phyloP scores from a whole-genome alignment of 2,888 invertebrate genomes.

The Argyresthia goedartella region DNA sequence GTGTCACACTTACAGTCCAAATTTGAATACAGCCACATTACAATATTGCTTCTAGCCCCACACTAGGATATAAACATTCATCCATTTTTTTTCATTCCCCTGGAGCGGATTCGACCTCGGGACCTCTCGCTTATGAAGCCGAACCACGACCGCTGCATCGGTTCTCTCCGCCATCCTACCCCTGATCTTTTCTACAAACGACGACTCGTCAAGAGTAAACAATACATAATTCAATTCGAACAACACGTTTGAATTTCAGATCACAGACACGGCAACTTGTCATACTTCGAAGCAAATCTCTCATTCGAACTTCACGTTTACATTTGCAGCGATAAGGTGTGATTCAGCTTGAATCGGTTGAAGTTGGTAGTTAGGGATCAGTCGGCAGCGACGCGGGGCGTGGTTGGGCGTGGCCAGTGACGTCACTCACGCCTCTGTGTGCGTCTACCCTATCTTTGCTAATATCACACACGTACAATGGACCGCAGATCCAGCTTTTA shows the following conservation, averaged over 20 bases:
- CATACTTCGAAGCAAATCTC: neutral
- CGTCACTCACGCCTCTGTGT: conserved; percentile 1
- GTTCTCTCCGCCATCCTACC: too few relatives aligned
- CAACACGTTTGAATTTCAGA: neutral
- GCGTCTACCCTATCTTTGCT: neutral
- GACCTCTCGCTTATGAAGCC: too few relatives aligned
- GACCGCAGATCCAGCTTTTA: too few relatives aligned
- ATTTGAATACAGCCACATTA: too few relatives aligned
- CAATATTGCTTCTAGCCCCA: too few relatives aligned
- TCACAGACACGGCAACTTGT: neutral
- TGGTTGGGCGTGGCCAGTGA: conserved; percentile 8
- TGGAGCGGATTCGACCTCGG: too few relatives aligned
- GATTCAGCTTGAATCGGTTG: neutral
- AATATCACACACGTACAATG: too few relatives aligned
- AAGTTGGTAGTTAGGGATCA: neutral
- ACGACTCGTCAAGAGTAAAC: neutral
- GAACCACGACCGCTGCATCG: too few relatives aligned
- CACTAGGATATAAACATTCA: too few relatives aligned
- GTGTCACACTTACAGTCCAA: too few relatives aligned
- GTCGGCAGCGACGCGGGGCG: conserved; percentile 3
- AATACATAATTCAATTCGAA: neutral
- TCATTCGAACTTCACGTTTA: neutral
- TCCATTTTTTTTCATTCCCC: too few relatives aligned
- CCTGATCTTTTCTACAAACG: neutral
- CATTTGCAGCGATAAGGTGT: neutral